Evolutionary conservation across 2,113 vertebrate genomes (phyloP), one percentile per base, ranked within the genome.

Genomic region (Ibidorhyncha struthersii): DNA sequence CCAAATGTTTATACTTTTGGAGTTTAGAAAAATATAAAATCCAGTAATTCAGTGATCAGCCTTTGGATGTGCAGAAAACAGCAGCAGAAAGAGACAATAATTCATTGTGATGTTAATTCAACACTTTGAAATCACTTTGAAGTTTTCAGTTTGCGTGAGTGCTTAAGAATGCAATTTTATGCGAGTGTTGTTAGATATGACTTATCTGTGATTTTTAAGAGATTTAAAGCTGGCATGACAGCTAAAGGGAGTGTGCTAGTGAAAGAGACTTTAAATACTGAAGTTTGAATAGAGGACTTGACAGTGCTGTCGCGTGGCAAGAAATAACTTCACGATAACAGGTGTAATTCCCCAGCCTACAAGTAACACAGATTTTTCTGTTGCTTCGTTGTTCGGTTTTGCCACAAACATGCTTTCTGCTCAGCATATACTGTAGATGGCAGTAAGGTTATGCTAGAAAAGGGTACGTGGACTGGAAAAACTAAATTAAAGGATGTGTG

Each of bases 391-490:
- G 43, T 67, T 94, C 27, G 10, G 1, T 91, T 86, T 79, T 91
- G 36, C 66, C 66, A 80, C 34, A 67, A 87, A 30, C 12, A 10
- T 38, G 29, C 74, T 80, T 95, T 94, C 86, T 90, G 62, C 89
- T 91, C 66, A 58, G 41, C 12, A 2, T 82, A 53, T 87, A 41
- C 93, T 96, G 94, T 95, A 95, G 97, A 29, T 95, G 95, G 90
- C 94, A 97, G 95, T 92, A 97, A 87, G 49, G 71, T 69, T 95
- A 76, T 85, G 49, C 69, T 81, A 62, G 58, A 91, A 79, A 84
- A 95, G 18, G 41, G 32, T 67, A 45, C 5, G 2, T 15, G 34
- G 30, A 9, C 65, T 89, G 27, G 36, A 87, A 92, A 67, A 84
- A 72, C 8, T 63, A 36, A 66, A 63, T 40, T 62, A 62, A 80